Base-by-base conservation (phyloP, 2,797 vertebrate genomes). In the Pseudopleuronectes americanus region DNA sequence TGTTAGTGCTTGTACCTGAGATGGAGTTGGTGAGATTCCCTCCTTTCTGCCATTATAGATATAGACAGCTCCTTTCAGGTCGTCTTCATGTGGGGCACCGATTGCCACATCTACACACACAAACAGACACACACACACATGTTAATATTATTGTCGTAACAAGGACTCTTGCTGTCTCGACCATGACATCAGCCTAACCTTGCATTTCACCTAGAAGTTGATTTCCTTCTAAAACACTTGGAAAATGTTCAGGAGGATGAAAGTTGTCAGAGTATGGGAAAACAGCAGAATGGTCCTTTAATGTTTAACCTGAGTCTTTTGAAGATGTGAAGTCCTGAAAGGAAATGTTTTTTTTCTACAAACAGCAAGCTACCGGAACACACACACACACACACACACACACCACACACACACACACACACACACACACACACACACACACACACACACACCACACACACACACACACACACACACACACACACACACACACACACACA, bases 21-120 rank as follows among this genome's bases (percentile, higher is more conserved):
- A 98, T 80, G 95, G 97, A 1, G 81, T 82, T n/a, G 88, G 63
- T 0, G 94, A 95, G 88, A 99, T 95, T 14, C 98, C 97, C 0
- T 95, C 93, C 72, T 88, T 82, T 74, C 96, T 95, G 63, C 98
- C 97, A 31, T 99, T 99, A 89, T 99, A 99, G 92, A 99, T 98
- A 84, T 99, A 99, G 80, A 99, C 64, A 17, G 95, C 95, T 6
- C 98, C 98, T 83, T 76, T 90, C 8, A 97, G 92, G n/a, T 97
- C 83, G 1, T 98, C 95, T 91, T 99, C 98, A 33, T 98, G 97
- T 4, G 98, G 97, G 13, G 98, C 98, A 8, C 96, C 97, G 65
- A 99, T 88, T 0, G 96, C 98, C 81, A 99, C 94, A 86, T 99
- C 98, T 99, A 84, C 75, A 84, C 65, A 74, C 31, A 84, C 38